These are phyloP conservation scores for Helostoma temminkii DNA, from an alignment of 2,797 vertebrate genomes.

Conservation along the genomic window DNA sequence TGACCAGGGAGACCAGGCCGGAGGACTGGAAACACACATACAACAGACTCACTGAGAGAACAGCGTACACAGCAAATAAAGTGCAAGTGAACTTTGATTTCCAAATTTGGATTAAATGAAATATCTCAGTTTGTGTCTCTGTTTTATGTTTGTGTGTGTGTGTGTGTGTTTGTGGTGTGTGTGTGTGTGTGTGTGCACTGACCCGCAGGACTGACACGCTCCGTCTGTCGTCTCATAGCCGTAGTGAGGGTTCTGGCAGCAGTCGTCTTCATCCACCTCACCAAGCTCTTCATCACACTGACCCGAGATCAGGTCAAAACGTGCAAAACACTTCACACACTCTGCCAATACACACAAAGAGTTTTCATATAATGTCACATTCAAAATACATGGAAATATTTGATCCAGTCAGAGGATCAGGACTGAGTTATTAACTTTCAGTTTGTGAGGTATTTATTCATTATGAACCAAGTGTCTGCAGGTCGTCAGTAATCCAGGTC, in stretches of 20 bases:
- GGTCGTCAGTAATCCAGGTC: no score
- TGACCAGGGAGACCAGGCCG: slow-evolving; percentile 59
- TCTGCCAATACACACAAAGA: slow-evolving; percentile 43
- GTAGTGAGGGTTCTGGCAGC: slow-evolving; percentile 62
- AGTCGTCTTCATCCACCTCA: slow-evolving; percentile 56
- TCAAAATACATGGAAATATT: neutral
- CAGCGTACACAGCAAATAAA: no score
- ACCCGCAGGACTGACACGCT: slow-evolving; percentile 67
- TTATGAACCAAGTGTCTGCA: no score
- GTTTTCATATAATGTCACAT: neutral
- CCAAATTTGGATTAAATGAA: no score
- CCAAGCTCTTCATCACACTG: slow-evolving; percentile 53
- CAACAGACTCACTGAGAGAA: neutral
- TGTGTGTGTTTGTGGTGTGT: slow-evolving; percentile 6
- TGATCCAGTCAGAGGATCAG: no score
- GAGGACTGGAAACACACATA: slow-evolving; percentile 40
- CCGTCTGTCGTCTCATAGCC: slow-evolving; percentile 48
- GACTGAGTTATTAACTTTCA: no score
- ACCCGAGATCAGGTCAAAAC: slow-evolving; percentile 16
- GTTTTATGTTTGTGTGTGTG: no score
- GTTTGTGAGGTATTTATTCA: no score
- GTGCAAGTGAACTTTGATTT: no score
- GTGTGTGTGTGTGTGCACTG: slow-evolving; percentile 29
- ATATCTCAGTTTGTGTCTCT: no score
- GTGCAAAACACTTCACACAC: slow-evolving; percentile 59